phyloP scores from a whole-genome alignment of 2,797 vertebrate species.

The Lepus townsendii region DNA sequence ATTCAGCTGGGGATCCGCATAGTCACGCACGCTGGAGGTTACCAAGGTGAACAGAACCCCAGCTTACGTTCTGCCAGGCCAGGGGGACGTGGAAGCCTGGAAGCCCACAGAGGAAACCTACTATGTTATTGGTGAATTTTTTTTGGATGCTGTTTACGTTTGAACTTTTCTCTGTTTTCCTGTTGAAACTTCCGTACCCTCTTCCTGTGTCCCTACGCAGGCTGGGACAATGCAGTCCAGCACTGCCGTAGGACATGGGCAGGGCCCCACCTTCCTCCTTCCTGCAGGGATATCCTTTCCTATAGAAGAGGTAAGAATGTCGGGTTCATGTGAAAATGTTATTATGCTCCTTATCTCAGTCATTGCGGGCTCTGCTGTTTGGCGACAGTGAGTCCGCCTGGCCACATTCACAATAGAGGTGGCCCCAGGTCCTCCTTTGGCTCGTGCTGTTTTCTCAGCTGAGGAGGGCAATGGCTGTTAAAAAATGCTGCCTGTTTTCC shows the following conservation, averaged over 20 bases:
- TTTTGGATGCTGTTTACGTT: conserved; percentile 91
- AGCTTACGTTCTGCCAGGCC: conserved; percentile 83
- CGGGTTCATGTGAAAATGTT: conserved; percentile 88
- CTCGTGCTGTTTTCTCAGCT: conserved; percentile 83
- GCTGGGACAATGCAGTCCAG: conserved; percentile 90
- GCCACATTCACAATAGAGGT: conserved; percentile 76
- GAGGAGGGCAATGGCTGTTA: conserved; percentile 83
- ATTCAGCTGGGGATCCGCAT: conserved; percentile 68
- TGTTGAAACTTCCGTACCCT: conserved; percentile 91
- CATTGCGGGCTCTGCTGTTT: conserved; percentile 81
- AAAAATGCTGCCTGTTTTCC: conserved; percentile 85
- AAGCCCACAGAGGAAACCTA: conserved; percentile 85
- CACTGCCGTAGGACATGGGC: conserved; percentile 86
- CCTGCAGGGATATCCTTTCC: conserved; percentile 94
- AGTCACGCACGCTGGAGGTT: conserved; percentile 71
- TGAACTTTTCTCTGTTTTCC: conserved; percentile 92
- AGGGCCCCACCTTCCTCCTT: conserved; percentile 93
- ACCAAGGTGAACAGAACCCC: conserved; percentile 76
- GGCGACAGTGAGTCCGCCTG: conserved; percentile 74
- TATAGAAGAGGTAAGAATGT: conserved; percentile 90
- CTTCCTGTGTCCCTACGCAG: conserved; percentile 92
- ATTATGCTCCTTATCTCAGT: conserved; percentile 86
- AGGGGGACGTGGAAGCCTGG: conserved; percentile 39
- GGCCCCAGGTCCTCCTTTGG: conserved; percentile 72
- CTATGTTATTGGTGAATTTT: conserved; percentile 89